phyloP scores from a whole-genome alignment of 2,888 invertebrate species.

The Aspidiotus destructor region DNA sequence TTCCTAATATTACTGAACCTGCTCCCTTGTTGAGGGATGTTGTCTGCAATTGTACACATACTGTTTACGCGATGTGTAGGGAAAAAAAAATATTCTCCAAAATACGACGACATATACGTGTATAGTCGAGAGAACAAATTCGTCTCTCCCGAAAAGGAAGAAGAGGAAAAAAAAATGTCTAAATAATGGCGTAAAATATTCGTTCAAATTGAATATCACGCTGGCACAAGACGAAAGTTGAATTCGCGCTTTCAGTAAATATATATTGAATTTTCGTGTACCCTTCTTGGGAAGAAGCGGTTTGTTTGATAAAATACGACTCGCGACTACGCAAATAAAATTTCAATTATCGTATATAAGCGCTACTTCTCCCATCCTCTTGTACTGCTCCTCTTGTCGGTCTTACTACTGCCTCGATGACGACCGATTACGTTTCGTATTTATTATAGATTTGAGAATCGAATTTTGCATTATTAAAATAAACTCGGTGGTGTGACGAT shows the following conservation, averaged over 20 bases:
- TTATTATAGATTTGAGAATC: neutral
- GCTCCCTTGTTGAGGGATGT: too few relatives aligned
- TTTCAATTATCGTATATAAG: conserved; percentile 2
- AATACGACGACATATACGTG: neutral
- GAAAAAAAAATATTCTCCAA: too few relatives aligned
- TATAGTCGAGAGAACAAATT: neutral
- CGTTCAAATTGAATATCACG: conserved; percentile 1
- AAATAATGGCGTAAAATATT: neutral
- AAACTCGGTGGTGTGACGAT: neutral
- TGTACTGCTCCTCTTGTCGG: neutral
- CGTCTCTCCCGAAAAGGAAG: neutral
- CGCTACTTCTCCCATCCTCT: neutral
- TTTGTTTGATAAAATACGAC: conserved; percentile 1
- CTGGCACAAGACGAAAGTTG: neutral
- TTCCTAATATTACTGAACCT: too few relatives aligned
- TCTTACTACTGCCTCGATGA: too few relatives aligned
- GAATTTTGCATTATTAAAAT: conserved; percentile 4
- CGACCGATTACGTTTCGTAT: too few relatives aligned
- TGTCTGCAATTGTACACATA: too few relatives aligned
- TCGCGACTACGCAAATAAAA: conserved; percentile 2
- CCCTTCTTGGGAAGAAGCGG: neutral
- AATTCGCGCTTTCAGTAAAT: neutral
- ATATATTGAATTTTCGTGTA: conserved; percentile 4
- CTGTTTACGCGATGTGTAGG: too few relatives aligned
- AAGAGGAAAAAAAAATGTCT: neutral